phyloP scores from a whole-genome alignment of 2,888 invertebrate species.

The Leptinotarsa tumamoca region DNA sequence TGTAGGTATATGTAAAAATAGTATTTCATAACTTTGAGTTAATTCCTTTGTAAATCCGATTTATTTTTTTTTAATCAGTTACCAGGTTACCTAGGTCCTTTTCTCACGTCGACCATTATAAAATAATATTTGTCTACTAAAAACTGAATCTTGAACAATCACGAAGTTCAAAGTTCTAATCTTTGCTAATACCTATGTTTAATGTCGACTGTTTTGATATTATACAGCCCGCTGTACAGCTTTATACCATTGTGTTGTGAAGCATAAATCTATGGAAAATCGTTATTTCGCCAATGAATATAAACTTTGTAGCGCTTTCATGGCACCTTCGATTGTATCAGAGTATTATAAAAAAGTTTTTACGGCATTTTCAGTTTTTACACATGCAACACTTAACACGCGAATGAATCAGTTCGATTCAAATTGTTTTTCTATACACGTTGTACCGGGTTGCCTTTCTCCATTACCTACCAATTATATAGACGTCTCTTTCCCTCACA shows the following conservation, averaged over 20 bases:
- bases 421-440: slow-evolving; percentile 46
- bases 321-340: slow-evolving; percentile 60
- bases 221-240: slow-evolving; percentile 14
- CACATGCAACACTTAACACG: slow-evolving; percentile 63
- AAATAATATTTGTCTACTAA: not conserved
- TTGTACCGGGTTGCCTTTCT: slow-evolving; percentile 36
- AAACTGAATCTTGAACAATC: not conserved
- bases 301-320: slow-evolving; percentile 59
- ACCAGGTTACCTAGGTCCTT: no score
- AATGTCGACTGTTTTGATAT: slow-evolving; percentile 1
- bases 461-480: slow-evolving; percentile 36
- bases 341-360: slow-evolving; percentile 62
- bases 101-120: not conserved
- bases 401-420: slow-evolving; percentile 54
- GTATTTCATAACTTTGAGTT: no score
- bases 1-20: no score
- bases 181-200: slow-evolving; percentile 8
- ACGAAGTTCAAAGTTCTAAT: not conserved
- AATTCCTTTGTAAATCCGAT: no score
- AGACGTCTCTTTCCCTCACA: slow-evolving; percentile 31
- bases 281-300: slow-evolving; percentile 52
- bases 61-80: no score
- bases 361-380: slow-evolving; percentile 62
- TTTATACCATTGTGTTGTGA: slow-evolving; percentile 24
- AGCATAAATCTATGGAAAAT: slow-evolving; percentile 51